Base-by-base conservation (phyloP, 1,140 invertebrate genomes). In the Anagrus nilaparvatae region DNA sequence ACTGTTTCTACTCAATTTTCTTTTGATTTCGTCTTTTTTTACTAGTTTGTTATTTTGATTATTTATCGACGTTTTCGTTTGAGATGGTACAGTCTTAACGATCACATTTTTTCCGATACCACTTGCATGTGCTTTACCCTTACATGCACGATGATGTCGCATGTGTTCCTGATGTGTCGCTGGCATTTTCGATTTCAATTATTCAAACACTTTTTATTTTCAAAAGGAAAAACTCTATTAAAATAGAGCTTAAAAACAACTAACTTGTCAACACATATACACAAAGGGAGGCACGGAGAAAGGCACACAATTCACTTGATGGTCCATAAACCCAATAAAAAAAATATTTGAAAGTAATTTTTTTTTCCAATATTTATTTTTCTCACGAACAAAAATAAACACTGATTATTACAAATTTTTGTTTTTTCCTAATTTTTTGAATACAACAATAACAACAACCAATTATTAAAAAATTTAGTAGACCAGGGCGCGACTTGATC, bases 181-280 rank as follows among this genome's bases (percentile, higher is more conserved):
- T 14, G 76, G 74, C 61, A 62, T 63, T 43, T 54, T 50, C 9
- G 27, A 31, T 28, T 39, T 25, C n/a, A n/a, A n/a, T n/a, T n/a
- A n/a, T n/a, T 20, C 18, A 32, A 4, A 32, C n/a, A 28, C 10
- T 5, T 38, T 38, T 16, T 9, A 24, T 21, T 14, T 38, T 25
- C 8, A n/a, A 30, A 10, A 13, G 36, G 35, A 69, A 73, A 71
- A 63, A 80, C 78, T 69, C 75, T 76, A 40, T 77, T 71, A 44
- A 75, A 72, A 54, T 77, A 78, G 60, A 84, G 84, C 49, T 81
- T 65, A 49, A 78, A 69, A 59, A 81, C 83, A 25, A 84, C 86
- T 44, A 81, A 87, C 39, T 86, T 72, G n/a, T n/a, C n/a, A n/a
- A n/a, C n/a, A n/a, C n/a, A n/a, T n/a, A n/a, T n/a, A n/a, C n/a